Evolutionary conservation across 2,797 vertebrate genomes (phyloP).

Genomic region (Acanthiza pusilla): DNA sequence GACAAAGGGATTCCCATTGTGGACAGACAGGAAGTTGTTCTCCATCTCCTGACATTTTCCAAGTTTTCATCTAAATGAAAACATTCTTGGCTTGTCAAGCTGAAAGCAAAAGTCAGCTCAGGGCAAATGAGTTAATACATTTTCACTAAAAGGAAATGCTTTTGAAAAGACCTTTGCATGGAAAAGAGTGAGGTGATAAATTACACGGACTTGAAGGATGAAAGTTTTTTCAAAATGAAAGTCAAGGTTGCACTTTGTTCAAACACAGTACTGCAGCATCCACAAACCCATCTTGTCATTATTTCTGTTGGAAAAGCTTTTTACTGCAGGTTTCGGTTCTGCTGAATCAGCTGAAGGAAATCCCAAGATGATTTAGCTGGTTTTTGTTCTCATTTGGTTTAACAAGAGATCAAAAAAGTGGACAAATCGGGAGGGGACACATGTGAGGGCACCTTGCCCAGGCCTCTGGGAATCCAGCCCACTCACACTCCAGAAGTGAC

Average conservation of each 20-base stretch:
- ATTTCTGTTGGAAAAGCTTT: neutral
- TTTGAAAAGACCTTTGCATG: neutral
- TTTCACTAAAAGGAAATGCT: neutral
- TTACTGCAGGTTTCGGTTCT: neutral
- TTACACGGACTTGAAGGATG: neutral
- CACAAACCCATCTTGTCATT: neutral
- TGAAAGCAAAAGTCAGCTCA: neutral
- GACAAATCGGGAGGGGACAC: neutral
- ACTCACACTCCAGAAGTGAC: neutral
- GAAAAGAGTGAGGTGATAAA: neutral
- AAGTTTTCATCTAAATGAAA: neutral
- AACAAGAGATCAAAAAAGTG: neutral
- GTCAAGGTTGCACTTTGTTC: neutral
- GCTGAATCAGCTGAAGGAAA: neutral
- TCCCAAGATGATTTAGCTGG: neutral
- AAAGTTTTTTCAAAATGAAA: neutral
- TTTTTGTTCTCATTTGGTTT: neutral
- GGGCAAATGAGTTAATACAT: neutral
- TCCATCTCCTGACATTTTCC: neutral
- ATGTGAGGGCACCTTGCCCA: neutral
- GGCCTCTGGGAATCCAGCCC: neutral
- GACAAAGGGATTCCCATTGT: neutral
- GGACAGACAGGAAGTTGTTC: neutral
- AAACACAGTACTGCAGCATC: neutral
- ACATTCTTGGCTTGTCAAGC: neutral